These are phyloP conservation scores for Nymphicus hollandicus DNA, from an alignment of 2,113 vertebrate species.

Conservation along the genomic window DNA sequence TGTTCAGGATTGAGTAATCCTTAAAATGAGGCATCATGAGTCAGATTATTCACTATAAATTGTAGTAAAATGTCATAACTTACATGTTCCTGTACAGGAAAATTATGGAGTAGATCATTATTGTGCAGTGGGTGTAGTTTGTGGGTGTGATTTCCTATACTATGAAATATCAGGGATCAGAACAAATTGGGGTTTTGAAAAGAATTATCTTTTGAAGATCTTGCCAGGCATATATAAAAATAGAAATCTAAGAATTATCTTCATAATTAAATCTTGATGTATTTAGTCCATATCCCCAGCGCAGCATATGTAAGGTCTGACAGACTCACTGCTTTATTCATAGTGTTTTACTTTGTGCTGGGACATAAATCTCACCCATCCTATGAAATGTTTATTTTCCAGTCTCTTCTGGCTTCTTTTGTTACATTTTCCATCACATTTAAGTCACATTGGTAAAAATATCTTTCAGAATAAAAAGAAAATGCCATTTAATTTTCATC, in stretches of 20 bases:
- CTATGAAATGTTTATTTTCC: not conserved
- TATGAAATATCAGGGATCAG: not conserved
- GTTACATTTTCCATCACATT: not conserved
- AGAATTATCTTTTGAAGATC: not conserved
- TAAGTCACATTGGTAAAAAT: not conserved
- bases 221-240: not conserved
- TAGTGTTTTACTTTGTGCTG: not conserved
- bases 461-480: not conserved
- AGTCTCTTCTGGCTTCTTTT: not conserved
- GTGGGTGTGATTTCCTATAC: not conserved
- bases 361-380: not conserved
- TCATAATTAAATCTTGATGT: not conserved
- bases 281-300: not conserved
- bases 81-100: not conserved
- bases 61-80: not conserved
- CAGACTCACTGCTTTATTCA: not conserved
- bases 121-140: not conserved
- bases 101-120: not conserved
- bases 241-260: not conserved
- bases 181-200: not conserved
- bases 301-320: not conserved
- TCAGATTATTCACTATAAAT: constrained; percentile 7
- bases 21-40: not conserved
- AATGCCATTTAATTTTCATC: not conserved
- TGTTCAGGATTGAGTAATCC: constrained; percentile 6